A percentile compares a stretch with the other conserved stretches of the same genome.
These are phyloP conservation scores for Paedocypris micromegethes DNA, from an alignment of 2,797 vertebrate species.

Conservation along the genomic window DNA sequence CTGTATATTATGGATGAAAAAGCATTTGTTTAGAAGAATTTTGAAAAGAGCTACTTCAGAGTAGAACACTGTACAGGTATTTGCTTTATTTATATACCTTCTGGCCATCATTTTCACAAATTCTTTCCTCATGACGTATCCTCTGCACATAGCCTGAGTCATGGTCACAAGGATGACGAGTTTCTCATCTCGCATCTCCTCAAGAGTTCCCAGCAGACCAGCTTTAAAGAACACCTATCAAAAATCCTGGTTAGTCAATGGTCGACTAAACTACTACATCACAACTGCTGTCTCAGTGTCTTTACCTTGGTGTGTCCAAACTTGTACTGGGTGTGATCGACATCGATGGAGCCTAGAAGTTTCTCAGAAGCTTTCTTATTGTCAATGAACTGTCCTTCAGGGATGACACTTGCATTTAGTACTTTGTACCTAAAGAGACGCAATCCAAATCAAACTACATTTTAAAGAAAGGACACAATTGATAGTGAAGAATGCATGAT, in stretches of 20 bases:
- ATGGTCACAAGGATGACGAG: constrained; percentile 71
- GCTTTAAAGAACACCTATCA: constrained; percentile 84
- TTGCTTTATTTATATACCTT: constrained; percentile 56
- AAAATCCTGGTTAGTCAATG: neutral
- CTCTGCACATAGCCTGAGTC: constrained; percentile 76
- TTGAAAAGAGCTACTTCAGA: too few relatives aligned
- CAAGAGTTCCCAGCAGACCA: constrained; percentile 73
- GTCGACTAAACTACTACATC: neutral
- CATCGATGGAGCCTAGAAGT: constrained; percentile 72
- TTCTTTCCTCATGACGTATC: constrained; percentile 73
- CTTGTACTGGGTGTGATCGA: constrained; percentile 78
- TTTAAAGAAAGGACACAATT: neutral
- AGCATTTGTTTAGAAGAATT: too few relatives aligned
- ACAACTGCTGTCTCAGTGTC: neutral
- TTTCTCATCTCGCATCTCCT: constrained; percentile 84
- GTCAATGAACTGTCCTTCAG: constrained; percentile 79
- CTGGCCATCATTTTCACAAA: constrained; percentile 77
- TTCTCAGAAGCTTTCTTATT: constrained; percentile 83
- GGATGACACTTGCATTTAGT: constrained; percentile 77
- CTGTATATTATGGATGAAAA: constrained; percentile 52
- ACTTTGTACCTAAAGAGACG: constrained; percentile 70
- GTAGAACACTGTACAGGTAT: too few relatives aligned
- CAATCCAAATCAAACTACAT: neutral
- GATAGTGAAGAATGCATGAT: too few relatives aligned
- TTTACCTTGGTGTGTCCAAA: constrained; percentile 81